Base-by-base conservation (phyloP, 2,797 vertebrate genomes). In the Arvicola amphibius region DNA sequence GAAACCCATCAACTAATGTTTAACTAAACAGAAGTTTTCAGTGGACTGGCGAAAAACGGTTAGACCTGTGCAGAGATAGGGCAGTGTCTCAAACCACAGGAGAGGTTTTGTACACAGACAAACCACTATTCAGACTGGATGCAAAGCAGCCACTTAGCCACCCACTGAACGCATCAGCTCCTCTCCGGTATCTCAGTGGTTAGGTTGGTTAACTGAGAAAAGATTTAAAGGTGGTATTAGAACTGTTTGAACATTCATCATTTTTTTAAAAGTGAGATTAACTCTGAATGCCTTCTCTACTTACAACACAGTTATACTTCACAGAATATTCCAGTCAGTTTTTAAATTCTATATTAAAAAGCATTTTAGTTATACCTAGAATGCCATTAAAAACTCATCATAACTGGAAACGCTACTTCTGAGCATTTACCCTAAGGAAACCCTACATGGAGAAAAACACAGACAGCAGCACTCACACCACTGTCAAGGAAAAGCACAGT, bases 341-440 rank as follows among this genome's bases (percentile, higher is more conserved):
- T 96, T 88, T 80, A 81, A 65, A 71, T 61, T 71, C 88, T 67
- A 11, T 43, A 9, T 8, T 94, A 43, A 77, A 77, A 93, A 61
- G 67, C 6, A 65, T 87, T 88, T 79, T 53, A 37, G 61, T 51
- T 56, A 76, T 51, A 19, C 74, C 79, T 96, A 71, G 76, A 78
- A 79, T 83, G n/a, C n/a, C 88, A 87, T 92, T 80, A 19, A 67
- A 88, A 46, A 40, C 21, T 7, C 27, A 53, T 87, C 13, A 85
- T 40, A 94, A 90, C 32, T 21, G 85, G 56, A 37, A 61, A 81
- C 37, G n/a, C 25, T 74, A 69, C 61, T 81, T 94, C 74, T 51
- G 73, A 97, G 63, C n/a, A 74, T 40, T 59, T 88, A 79, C 43
- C 81, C 37, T 71, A 91, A 88, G 71, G 59, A 88, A 91, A 89